Conservation (phyloP, 2,113 vertebrate species). For the Elephas maximus region DNA sequence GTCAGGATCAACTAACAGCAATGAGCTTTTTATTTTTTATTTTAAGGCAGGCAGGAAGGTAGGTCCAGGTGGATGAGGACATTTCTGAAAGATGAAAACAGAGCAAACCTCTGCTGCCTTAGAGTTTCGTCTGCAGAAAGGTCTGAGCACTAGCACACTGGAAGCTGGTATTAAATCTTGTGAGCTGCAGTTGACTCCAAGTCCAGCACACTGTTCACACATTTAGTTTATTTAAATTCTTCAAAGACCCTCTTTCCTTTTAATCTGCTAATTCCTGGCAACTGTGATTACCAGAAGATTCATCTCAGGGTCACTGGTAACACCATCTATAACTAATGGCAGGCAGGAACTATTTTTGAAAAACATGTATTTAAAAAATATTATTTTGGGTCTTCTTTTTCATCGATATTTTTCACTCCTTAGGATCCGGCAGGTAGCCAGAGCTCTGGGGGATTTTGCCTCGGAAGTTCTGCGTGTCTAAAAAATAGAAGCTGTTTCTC, state of each 20-base stretch:
- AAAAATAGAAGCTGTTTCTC: not conserved
- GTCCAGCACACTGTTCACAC: too few species aligned
- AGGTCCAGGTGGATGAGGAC: not conserved
- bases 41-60: not conserved
- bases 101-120: too few species aligned
- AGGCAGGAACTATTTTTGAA: not conserved
- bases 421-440: not conserved
- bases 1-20: too few species aligned
- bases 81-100: not conserved
- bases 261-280: not conserved
- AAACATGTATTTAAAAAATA: not conserved
- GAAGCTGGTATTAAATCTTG: not conserved
- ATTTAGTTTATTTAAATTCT: not conserved
- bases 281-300: not conserved
- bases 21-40: too few species aligned
- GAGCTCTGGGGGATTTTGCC: not conserved
- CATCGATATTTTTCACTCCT: not conserved
- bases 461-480: not conserved
- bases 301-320: not conserved
- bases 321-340: not conserved
- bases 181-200: not conserved
- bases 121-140: not conserved
- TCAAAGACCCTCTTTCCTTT: not conserved
- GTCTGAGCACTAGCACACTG: accelerated
- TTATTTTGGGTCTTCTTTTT: not conserved